Base-by-base conservation (phyloP, 2,113 vertebrate genomes). In the Pelecanoides urinatrix region DNA sequence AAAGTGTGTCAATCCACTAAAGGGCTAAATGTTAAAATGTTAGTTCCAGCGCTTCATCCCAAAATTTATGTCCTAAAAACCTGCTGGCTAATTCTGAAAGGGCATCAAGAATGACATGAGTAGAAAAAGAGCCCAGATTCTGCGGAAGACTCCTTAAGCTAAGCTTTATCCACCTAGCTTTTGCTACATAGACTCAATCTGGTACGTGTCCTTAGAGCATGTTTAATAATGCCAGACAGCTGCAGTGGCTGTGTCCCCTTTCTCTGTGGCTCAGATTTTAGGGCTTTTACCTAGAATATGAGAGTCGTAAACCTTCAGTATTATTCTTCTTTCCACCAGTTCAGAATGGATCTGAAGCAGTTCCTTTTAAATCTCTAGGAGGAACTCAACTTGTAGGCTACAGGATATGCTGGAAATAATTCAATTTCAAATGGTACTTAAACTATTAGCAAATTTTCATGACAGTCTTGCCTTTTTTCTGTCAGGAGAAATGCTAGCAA, bases 171-270 rank as follows among this genome's bases (percentile, higher is more conserved):
- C 0, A 0, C 18, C 29, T 27, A 21, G 21, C 17, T 88, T 91
- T 91, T 56, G 11, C 61, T 30, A 14, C 2, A 1, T 36, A 47
- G n/a, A 16, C 22, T 78, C 36, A 38, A 56, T 50, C 30, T 38
- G 14, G 7, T 42, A 32, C 0, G 0, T 49, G 40, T 27, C 19
- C 25, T 74, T 61, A 45, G 1, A 30, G 29, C 0, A 2, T 18
- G 13, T 40, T 61, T 38, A 38, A 16, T 34, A 61, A 59, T 53
- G 34, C 27, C 34, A 52, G 58, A 38, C n/a, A 84, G 30, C 26
- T 84, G 40, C n/a, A 55, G 25, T 36, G 29, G 2, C 40, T 36
- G 20, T 55, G 34, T 15, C 16, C 13, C 23, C 61, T 68, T 83
- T 55, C 29, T n/a, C 40, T 2, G 2, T 40, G 23, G 27, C 23